Percentiles rank a stretch among this genome's conserved stretches.
These are phyloP conservation scores for Acipenser oxyrinchus DNA, from an alignment of 2,797 vertebrate genomes.

Conservation along the genomic window DNA sequence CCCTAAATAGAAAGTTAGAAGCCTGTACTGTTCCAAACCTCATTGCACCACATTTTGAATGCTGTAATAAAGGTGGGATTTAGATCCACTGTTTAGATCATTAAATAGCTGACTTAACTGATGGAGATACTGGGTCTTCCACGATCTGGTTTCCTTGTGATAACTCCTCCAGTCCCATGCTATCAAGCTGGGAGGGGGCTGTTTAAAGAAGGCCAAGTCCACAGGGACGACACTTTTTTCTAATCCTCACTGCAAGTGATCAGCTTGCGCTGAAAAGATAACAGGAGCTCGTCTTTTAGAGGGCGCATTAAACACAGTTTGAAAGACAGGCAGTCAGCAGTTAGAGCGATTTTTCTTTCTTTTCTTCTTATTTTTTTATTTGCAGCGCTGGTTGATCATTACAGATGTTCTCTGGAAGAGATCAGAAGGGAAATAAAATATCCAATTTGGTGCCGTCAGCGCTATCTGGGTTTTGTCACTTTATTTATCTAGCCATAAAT, in stretches of 20 bases:
- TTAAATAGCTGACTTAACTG: no score
- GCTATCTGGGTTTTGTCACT: slow-evolving; percentile 26
- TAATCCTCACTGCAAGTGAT: slow-evolving; percentile 7
- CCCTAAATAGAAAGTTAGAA: no score
- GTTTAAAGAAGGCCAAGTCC: no score
- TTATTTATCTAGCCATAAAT: slow-evolving; percentile 21
- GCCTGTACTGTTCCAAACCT: no score
- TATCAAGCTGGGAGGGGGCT: no score
- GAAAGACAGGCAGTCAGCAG: slow-evolving; percentile 1
- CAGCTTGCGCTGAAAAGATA: background rate
- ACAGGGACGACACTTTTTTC: background rate
- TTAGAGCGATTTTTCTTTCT: background rate
- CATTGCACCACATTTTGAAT: no score
- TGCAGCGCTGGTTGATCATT: slow-evolving; percentile 9
- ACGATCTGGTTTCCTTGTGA: no score
- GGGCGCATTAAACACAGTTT: slow-evolving; percentile 3
- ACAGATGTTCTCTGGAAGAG: slow-evolving; percentile 19
- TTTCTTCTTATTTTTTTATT: no score
- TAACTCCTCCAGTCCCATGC: no score
- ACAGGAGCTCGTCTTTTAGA: background rate
- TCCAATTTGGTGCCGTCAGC: slow-evolving; percentile 25
- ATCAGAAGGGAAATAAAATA: slow-evolving; percentile 16
- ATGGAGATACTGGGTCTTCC: no score
- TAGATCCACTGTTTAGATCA: no score
- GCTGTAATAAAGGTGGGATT: no score